Evolutionary conservation across 2,113 vertebrate genomes (phyloP), one percentile per base, ranked within the genome.

Genomic region (Litocranius walleri): DNA sequence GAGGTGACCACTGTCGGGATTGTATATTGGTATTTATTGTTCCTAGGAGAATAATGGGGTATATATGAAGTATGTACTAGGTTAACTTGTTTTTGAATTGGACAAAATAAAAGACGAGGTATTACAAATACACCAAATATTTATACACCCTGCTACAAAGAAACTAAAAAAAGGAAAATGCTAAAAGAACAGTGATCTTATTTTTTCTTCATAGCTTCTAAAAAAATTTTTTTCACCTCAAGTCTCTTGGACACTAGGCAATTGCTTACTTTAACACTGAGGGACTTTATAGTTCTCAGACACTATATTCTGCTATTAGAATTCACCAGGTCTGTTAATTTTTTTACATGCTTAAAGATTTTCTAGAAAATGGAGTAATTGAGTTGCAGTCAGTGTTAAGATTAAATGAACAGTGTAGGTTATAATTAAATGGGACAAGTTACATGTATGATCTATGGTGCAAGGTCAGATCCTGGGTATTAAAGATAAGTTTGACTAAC

Each of bases 291-390:
- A 78, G 30, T 88, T 94, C 50, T 96, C 67, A 95, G 64, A 82
- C 50, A 71, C 43, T 33, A 6, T 86, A 95, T 59, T 97, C 89
- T 96, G 33, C 40, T 96, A 3, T 94, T 97, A 89, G 74, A 88
- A 85, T 88, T 94, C 36, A 91, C 43, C 43, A 52, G 67, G 13
- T 25, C 9, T 88, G 23, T 93, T 86, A 85, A 92, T 83, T 96
- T 94, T 83, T 95, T 94, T 91, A 88, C 25, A 85, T 95, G 64
- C 43, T 93, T 88, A 29, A 88, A 91, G n/a, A 52, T 88, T 83
- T 93, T 62, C n/a, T 80, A 21, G 6, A 74, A 92, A 78, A 90
- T 81, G 40, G 64, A 92, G 1, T 78, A 67, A 67, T 89, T 92
- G 54, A 82, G 16, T 95, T 77, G 4, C 33, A 88, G 3, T 90